Base-by-base conservation (phyloP, 1,140 invertebrate genomes). In the Oryzaephilus surinamensis region DNA sequence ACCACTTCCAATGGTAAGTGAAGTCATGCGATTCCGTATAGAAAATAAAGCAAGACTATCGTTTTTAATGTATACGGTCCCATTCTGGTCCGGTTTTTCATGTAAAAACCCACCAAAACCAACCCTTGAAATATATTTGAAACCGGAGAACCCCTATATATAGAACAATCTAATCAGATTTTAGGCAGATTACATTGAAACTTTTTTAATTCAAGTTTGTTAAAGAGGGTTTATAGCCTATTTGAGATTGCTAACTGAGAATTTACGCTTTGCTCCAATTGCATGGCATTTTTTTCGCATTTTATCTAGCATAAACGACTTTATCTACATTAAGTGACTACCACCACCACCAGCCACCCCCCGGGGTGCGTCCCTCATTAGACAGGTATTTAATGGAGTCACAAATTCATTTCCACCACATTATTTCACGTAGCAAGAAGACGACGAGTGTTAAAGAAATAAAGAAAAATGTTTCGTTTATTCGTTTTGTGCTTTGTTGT, bases 121-220 rank as follows among this genome's bases (percentile, higher is more conserved):
- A n/a, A 24, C 23, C 8, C 10, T 20, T 20, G 4, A 4, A 20
- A 20, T 5, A 20, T 20, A 20, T 20, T 8, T 20, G 8, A 5
- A 4, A 8, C 8, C 19, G 8, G 23, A n/a, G 23, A n/a, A 8
- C 5, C 8, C 23, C 23, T 10, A 24, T 1, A 10, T 48, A 51
- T 48, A 51, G 49, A 51, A 46, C 50, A 51, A 51, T 51, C 41
- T 51, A 51, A 51, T 51, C 50, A 51, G 50, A 51, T 51, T 51
- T 43, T 51, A 44, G 46, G 50, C 50, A 49, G 46, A 51, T 51
- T 51, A 51, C 50, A 46, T 32, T 38, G 41, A 51, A 51, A 51
- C 46, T 51, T 51, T 51, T 51, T 51, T 49, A 51, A 51, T 51
- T 51, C 50, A 51, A 51, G 34, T 51, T 51, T 51, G 50, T 44